phyloP scores from a whole-genome alignment of 2,797 vertebrate species.

The Acanthopagrus latus region DNA sequence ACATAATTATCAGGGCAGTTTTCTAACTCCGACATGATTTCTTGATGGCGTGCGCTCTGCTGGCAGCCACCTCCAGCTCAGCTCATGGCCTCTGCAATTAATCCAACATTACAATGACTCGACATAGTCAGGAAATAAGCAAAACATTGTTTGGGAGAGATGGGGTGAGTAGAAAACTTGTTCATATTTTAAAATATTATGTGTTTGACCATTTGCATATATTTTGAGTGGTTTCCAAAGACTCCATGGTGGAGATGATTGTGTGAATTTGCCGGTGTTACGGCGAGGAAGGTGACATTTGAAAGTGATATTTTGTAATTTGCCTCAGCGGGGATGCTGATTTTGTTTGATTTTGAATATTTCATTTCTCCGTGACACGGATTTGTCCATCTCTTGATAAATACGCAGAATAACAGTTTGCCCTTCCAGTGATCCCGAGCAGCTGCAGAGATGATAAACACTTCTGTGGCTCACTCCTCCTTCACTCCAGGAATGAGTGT shows the following conservation, averaged over 20 bases:
- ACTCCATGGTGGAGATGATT: conserved; percentile 3
- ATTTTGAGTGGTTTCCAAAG: not conserved
- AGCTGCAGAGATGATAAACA: conserved; percentile 59
- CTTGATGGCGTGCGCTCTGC: conserved; percentile 16
- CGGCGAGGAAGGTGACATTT: conserved; percentile 31
- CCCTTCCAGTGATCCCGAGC: conserved; percentile 44
- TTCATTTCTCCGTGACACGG: conserved; percentile 15
- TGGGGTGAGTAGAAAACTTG: not conserved
- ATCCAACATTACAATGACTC: conserved; percentile 37
- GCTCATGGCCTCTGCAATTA: conserved; percentile 10
- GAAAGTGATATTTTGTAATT: conserved; percentile 29
- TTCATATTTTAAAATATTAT: not conserved
- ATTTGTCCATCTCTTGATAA: conserved; percentile 28
- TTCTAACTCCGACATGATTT: conserved; percentile 43
- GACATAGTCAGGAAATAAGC: conserved; percentile 41
- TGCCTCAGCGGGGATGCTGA: not conserved
- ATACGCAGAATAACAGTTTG: conserved; percentile 26
- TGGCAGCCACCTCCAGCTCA: conserved; percentile 24
- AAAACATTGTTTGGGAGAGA: conserved; percentile 10
- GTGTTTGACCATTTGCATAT: not conserved
- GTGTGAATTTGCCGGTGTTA: not conserved
- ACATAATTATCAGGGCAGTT: conserved; percentile 54
- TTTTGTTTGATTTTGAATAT: not conserved
- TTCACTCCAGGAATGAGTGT: conserved; percentile 51
- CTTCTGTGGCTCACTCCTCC: conserved; percentile 41